Conservation (phyloP, 2,888 invertebrate genomes). For the Epinotia demarniana region DNA sequence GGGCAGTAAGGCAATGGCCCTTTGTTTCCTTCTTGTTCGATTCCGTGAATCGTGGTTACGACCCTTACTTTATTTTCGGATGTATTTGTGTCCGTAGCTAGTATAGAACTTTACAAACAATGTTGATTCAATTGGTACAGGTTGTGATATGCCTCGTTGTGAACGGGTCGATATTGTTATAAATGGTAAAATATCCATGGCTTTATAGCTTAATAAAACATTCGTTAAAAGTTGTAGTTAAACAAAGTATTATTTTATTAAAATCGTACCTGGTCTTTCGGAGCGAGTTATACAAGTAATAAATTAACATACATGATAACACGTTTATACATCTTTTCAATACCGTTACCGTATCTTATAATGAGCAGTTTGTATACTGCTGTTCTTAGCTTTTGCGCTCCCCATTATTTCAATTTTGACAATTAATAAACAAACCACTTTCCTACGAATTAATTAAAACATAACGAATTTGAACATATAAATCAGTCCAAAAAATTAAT, state of each 20-base stretch:
- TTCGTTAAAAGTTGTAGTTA: constrained; percentile 83
- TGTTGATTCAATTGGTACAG: constrained; percentile 85
- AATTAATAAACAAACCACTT: constrained; percentile 58
- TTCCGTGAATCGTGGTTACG: constrained; percentile 83
- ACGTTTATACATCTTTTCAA: constrained; percentile 76
- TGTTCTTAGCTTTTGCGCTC: constrained; percentile 68
- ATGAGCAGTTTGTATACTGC: constrained; percentile 65
- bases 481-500: constrained; percentile 43
- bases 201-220: constrained; percentile 82
- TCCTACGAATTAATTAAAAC: constrained; percentile 31
- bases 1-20: constrained; percentile 77
- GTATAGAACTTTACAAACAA: constrained; percentile 85
- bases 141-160: constrained; percentile 85
- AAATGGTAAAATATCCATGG: constrained; percentile 83
- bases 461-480: constrained; percentile 41
- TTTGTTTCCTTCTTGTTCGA: constrained; percentile 81
- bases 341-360: constrained; percentile 59
- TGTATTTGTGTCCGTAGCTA: constrained; percentile 83
- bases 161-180: constrained; percentile 85
- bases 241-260: constrained; percentile 81
- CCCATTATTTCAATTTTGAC: constrained; percentile 59
- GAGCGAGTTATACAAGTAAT: constrained; percentile 80
- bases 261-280: constrained; percentile 79
- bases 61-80: constrained; percentile 83
- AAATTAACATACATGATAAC: constrained; percentile 67